Base-by-base conservation (phyloP, 2,888 invertebrate species). In the Leucophenga montana region DNA sequence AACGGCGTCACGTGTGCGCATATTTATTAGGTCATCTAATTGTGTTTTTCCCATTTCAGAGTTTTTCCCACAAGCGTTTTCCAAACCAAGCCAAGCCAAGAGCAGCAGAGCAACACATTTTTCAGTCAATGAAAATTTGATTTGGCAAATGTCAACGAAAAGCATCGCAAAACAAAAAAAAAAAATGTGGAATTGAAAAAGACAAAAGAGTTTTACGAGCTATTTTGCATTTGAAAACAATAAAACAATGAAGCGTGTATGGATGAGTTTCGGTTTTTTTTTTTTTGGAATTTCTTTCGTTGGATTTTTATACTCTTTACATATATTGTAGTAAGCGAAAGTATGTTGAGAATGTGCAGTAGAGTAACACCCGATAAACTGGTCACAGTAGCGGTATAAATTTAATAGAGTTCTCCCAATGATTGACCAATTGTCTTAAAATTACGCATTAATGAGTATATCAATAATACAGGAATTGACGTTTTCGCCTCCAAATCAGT, bases 1-100 rank as follows among this genome's bases (percentile, higher is more conserved):
- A 59, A 50, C 59, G 64, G 62, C 73, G 73, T 73, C 72, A 77
- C 76, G 77, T 77, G 79, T 82, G 78, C 71, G 76, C 77, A 74
- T 75, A 84, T 85, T 85, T 85, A 84, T 83, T 85, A 78, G 86
- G 85, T 85, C 86, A 85, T 83, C 82, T 81, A 81, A 81, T 81
- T 81, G 81, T 83, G 77, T 81, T 81, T 81, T 83, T 39, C 83
- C 82, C 44, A 82, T 81, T 81, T 78, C 79, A 75, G 77, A n/a
- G n/a, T n/a, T 81, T 81, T 81, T 83, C 80, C 83, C 80, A 81
- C 81, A 39, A 39, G 5, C 3, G 39, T 18, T 61, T 61, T 61
- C 61, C 39, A 18, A 11, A 39, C n/a, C n/a, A n/a, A 39, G 9
- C 39, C 39, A 39, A 33, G 39, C 8, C 11, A 39, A 39, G 27